phyloP scores from a whole-genome alignment of 2,113 vertebrate species.

The Heteronetta atricapilla region DNA sequence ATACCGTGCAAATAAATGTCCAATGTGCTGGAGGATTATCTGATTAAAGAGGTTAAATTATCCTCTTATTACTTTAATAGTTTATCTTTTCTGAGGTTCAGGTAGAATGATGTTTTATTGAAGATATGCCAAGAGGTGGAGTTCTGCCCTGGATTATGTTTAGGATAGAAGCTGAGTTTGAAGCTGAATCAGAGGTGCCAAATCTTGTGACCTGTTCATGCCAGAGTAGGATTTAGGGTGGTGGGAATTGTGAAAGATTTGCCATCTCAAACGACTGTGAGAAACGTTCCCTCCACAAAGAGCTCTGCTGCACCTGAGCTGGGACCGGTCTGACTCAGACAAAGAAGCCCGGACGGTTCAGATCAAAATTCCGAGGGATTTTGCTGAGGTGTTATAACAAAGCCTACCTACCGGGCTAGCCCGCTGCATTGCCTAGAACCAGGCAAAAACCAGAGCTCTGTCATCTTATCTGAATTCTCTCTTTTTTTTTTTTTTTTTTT shows the following conservation, averaged over 20 bases:
- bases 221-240: neutral
- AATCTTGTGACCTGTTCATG: neutral
- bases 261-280: neutral
- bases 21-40: conserved; percentile 72
- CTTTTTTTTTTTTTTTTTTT: no score
- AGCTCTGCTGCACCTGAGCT: neutral
- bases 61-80: conserved; percentile 73
- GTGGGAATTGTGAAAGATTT: neutral
- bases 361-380: neutral
- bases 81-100: conserved; percentile 74
- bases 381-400: neutral
- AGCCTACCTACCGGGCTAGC: accelerated
- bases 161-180: conserved; percentile 4
- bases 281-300: neutral
- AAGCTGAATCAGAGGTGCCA: conserved; percentile 41
- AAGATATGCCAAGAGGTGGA: conserved; percentile 61
- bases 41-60: conserved; percentile 74
- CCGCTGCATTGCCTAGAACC: neutral
- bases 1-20: conserved; percentile 58
- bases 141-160: conserved; percentile 37
- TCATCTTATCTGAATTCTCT: neutral
- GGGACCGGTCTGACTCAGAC: accelerated
- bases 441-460: neutral
- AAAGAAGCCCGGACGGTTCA: neutral
- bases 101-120: conserved; percentile 65